phyloP scores from a whole-genome alignment of 2,888 invertebrate species.

The Loripinus fragilis region DNA sequence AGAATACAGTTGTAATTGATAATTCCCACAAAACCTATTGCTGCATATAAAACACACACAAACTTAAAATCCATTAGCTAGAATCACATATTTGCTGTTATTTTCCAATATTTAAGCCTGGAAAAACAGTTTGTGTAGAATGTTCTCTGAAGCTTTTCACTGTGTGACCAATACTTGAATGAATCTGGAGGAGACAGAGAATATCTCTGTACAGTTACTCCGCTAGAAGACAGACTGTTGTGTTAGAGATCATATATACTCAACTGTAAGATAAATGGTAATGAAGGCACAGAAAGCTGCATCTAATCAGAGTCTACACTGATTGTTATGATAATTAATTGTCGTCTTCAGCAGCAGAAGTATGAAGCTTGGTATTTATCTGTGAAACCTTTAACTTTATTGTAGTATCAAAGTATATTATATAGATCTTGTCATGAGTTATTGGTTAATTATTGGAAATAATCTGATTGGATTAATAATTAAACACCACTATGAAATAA shows the following conservation, averaged over 20 bases:
- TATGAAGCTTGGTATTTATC: too few species aligned
- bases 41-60: slow-evolving; percentile 2
- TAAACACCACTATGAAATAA: too few species aligned
- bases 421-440: too few species aligned
- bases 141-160: background rate
- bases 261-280: background rate
- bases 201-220: background rate
- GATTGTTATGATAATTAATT: too few species aligned
- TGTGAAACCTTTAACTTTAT: too few species aligned
- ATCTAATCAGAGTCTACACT: too few species aligned
- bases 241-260: background rate
- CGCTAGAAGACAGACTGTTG: background rate
- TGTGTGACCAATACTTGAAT: slow-evolving; percentile 21
- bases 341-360: too few species aligned
- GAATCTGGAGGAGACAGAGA: background rate
- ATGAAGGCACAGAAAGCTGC: too few species aligned
- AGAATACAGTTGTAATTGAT: too few species aligned
- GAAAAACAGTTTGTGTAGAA: slow-evolving; percentile 3
- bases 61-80: slow-evolving; percentile 8
- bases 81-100: slow-evolving; percentile 15
- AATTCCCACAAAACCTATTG: background rate
- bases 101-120: slow-evolving; percentile 15
- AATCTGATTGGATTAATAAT: too few species aligned
- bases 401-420: too few species aligned
- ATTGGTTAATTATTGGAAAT: too few species aligned